Evolutionary conservation across 2,113 vertebrate genomes (phyloP).

Genomic region (Otolemur garnettii): DNA sequence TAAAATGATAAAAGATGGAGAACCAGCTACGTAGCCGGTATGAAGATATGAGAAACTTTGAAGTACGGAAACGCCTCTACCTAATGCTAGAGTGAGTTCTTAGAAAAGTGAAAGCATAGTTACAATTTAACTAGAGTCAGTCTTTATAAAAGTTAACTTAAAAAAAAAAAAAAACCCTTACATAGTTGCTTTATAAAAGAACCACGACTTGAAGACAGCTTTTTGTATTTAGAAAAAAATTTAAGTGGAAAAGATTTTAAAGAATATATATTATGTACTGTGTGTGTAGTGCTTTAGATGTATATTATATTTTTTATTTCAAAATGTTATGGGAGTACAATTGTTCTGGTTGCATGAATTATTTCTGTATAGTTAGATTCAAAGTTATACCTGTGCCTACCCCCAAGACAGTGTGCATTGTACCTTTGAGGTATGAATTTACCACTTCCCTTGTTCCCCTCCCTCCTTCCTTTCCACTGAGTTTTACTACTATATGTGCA

Average conservation of each 20-base stretch:
- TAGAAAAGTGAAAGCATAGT: not conserved
- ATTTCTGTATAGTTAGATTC: too few species aligned
- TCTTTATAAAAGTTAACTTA: not conserved
- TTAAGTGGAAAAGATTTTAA: conserved; percentile 22
- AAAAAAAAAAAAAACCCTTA: not conserved
- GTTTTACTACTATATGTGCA: too few species aligned
- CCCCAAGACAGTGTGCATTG: too few species aligned
- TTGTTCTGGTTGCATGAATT: too few species aligned
- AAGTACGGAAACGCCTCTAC: not conserved
- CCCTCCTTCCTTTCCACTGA: too few species aligned
- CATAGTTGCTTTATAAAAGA: not conserved
- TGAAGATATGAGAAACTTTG: not conserved
- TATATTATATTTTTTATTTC: too few species aligned
- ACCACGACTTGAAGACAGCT: not conserved
- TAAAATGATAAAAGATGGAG: not conserved
- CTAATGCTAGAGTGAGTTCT: not conserved
- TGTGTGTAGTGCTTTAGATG: too few species aligned
- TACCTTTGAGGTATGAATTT: too few species aligned
- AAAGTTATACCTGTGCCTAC: too few species aligned
- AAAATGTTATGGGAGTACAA: too few species aligned
- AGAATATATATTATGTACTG: too few species aligned
- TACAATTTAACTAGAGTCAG: not conserved
- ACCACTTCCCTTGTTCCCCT: too few species aligned
- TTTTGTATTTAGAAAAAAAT: conserved; percentile 45
- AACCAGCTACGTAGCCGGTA: not conserved